Evolutionary conservation across 1,140 invertebrate species (phyloP), one percentile per base, ranked within the genome.

Genomic region (Luehdorfia chinensis): DNA sequence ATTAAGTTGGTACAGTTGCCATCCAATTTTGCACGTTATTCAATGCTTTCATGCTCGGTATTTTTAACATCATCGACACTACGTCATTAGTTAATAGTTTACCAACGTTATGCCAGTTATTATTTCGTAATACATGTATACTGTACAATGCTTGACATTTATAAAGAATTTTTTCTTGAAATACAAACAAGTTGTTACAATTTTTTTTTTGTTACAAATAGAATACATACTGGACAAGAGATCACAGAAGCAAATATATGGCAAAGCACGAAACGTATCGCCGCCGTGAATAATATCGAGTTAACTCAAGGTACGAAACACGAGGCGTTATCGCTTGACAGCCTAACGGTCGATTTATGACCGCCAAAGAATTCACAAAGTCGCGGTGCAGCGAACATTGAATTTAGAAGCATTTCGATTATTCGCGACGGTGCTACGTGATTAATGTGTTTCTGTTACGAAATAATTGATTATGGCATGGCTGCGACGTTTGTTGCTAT

Each of bases 281-380:
- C 19, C 46, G 37, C n/a, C n/a, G n/a, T 46, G 56, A 44, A 59
- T 55, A 54, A 59, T 55, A 59, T 53, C 47, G 47, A 50, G 9
- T 11, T 50, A 47, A 18, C 43, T 51, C 50, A 61, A 27, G 28
- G 27, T 11, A 33, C 25, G 11, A 43, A 44, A 30, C 43, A 41
- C 37, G 31, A 21, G 25, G 27, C 47, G 50, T 43, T 57, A 61
- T 61, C 52, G 28, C 55, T 25, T 50, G 27, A 12, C 27, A 43
- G 46, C 45, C 46, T 34, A 46, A 52, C 44, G 27, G 14, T 11
- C 18, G 18, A 27, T 36, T 36, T 36, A 36, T 36, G 9, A 36
- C 33, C 33, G 33, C 9, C n/a, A 4, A 21, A 36, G 33, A 36
- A 21, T 36, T 36, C 18, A 21, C 33, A n/a, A 5, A 36, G 33